These are phyloP conservation scores for Cantharis rustica DNA, from an alignment of 2,888 invertebrate genomes.

Conservation along the genomic window DNA sequence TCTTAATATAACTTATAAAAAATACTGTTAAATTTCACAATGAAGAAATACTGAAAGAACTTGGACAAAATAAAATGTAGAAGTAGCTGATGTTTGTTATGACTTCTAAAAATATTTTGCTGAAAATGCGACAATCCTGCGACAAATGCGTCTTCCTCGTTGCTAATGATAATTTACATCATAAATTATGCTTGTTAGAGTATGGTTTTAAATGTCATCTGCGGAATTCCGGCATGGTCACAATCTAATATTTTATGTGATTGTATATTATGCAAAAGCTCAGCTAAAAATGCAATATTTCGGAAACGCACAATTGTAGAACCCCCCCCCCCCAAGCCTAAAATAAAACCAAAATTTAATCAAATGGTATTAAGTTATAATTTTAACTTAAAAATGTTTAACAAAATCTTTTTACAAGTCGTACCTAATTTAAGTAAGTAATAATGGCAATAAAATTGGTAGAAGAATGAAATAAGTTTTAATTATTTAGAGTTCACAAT, in stretches of 20 bases:
- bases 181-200: neutral
- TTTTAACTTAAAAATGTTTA: neutral
- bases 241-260: neutral
- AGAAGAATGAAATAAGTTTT: constrained; percentile 28
- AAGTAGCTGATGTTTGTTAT: neutral
- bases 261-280: too few relatives aligned
- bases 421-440: neutral
- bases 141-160: too few relatives aligned
- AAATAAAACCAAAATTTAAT: neutral
- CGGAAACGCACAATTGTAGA: too few relatives aligned
- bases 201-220: neutral
- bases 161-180: neutral
- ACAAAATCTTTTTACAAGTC: neutral
- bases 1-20: neutral
- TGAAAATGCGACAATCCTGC: neutral
- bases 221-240: neutral
- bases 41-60: neutral
- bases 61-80: neutral
- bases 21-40: neutral
- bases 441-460: neutral
- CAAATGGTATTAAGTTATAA: neutral
- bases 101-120: neutral
- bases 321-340: neutral
- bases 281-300: too few relatives aligned
- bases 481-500: constrained; percentile 25